These are phyloP conservation scores for Strigamia maritima DNA, from an alignment of 2,888 invertebrate genomes.

Conservation along the genomic window DNA sequence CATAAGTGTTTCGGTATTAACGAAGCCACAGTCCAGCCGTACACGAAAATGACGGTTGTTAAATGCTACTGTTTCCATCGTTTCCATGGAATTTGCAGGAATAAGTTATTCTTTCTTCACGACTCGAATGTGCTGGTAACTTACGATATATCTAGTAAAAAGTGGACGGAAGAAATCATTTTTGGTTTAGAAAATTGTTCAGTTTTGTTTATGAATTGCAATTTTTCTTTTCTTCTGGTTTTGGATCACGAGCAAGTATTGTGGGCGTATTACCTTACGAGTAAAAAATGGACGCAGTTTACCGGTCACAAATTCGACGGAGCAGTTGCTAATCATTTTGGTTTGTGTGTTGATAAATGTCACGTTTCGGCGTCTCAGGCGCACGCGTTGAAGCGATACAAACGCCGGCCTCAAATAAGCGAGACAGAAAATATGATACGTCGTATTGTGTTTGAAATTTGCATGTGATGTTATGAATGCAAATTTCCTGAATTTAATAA, in stretches of 20 bases:
- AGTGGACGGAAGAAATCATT: background rate
- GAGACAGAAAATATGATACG: too few relatives aligned
- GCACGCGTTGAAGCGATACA: too few relatives aligned
- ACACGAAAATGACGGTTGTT: background rate
- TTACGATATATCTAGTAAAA: background rate
- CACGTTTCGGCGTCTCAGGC: too few relatives aligned
- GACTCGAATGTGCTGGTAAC: background rate
- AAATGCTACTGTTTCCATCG: background rate
- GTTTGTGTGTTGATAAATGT: background rate
- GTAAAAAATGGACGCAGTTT: background rate
- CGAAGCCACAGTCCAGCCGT: too few relatives aligned
- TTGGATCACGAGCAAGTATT: background rate
- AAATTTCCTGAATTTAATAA: too few relatives aligned
- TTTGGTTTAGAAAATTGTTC: background rate
- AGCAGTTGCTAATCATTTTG: background rate
- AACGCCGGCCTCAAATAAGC: too few relatives aligned
- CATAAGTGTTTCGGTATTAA: too few relatives aligned
- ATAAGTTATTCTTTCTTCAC: background rate
- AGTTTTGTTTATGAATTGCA: background rate
- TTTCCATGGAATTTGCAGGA: background rate
- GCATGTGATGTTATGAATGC: too few relatives aligned
- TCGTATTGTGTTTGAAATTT: too few relatives aligned
- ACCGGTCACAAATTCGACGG: background rate
- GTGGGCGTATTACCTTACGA: background rate
- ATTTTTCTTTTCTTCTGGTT: background rate